Evolutionary conservation across 2,113 vertebrate genomes (phyloP).

Genomic region (Dermatemys mawii): DNA sequence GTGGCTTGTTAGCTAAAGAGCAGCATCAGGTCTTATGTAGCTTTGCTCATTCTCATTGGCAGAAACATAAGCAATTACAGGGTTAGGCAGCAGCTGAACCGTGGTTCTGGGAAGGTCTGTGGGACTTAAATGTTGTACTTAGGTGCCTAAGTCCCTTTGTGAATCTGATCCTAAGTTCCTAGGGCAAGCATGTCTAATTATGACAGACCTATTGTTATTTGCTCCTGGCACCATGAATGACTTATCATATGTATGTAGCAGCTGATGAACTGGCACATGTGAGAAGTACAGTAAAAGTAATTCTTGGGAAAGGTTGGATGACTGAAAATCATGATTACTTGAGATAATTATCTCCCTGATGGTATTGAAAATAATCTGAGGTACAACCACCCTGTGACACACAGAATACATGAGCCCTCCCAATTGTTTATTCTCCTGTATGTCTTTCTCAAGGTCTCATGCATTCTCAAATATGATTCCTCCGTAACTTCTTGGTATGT

Average conservation of each 20-base stretch:
- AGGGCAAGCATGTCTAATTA: background rate
- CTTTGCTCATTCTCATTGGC: background rate
- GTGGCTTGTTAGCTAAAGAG: background rate
- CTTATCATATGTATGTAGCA: background rate
- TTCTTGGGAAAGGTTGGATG: rapidly evolving
- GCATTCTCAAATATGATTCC: background rate
- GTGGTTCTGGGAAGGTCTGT: background rate
- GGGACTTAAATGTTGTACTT: background rate
- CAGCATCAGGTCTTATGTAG: background rate
- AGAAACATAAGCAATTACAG: background rate
- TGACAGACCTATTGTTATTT: rapidly evolving
- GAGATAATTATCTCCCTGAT: background rate
- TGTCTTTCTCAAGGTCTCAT: background rate
- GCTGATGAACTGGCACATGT: rapidly evolving
- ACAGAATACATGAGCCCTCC: background rate
- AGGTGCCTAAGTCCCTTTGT: background rate
- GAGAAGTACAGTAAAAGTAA: background rate
- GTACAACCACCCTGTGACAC: too few relatives aligned
- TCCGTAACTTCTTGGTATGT: background rate
- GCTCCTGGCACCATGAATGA: rapidly evolving
- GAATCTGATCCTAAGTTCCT: background rate
- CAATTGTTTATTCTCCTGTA: rapidly evolving
- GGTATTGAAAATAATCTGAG: rapidly evolving
- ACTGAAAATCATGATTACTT: background rate
- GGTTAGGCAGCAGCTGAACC: background rate